Evolutionary conservation across 2,113 vertebrate genomes (phyloP), one percentile per base, ranked within the genome.

Genomic region (Myanophis thanlyinensis): DNA sequence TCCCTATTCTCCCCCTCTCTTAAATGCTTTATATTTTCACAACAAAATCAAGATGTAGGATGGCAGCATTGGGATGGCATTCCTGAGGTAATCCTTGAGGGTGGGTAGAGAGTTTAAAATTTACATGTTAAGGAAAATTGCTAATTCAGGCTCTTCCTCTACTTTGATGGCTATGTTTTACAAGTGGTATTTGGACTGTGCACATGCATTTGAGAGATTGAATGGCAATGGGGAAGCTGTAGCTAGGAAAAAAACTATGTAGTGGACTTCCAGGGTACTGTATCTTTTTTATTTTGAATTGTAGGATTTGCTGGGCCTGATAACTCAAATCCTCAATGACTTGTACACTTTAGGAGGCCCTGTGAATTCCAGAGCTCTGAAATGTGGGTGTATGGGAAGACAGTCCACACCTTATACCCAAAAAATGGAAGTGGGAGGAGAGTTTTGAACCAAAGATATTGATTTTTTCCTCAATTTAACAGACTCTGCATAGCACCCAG

Each of bases 11-110:
- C 22, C 54, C 7, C 27, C 46, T 13, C 30, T 35, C 18, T 11
- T 59, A 54, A 10, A 48, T 1, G 86, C 90, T 56, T 48, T 87
- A 23, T 67, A 51, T 48, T 90, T 25, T 25, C 35, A 47, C 0
- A 1, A 25, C 18, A 18, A 40, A 51, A 56, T 85, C 47, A 62
- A 73, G 49, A 54, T 88, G 87, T 35, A 52, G n/a, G 9, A 84
- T 59, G 48, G 73, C 73, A 51, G 11, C 91, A 13, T 10, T 52
- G 18, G 13, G 8, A 53, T 92, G 90, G 87, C 30, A 94, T 46
- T 91, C 5, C 90, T 95, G 56, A 91, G 92, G 87, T 89, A 52
- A 15, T 44, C 47, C 44, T 30, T 62, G 85, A 9, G 13, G 51
- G 27, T 44, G 9, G 47, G 25, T 12, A 48, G 40, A 1, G 23